Conservation (phyloP, 2,888 invertebrate species). For the Dioctria linearis region DNA sequence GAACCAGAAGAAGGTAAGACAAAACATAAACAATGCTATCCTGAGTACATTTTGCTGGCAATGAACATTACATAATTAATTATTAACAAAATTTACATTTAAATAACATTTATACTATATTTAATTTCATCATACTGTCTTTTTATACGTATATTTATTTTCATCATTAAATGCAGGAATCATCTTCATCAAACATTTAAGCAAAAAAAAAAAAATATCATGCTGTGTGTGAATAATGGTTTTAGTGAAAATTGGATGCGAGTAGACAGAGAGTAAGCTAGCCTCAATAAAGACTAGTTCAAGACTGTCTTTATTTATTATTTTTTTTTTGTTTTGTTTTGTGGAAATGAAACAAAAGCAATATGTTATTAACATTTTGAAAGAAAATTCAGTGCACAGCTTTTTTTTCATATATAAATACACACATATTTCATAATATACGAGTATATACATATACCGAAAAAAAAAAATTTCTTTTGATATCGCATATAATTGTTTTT, state of each 20-base stretch:
- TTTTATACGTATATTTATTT: conserved; percentile 22
- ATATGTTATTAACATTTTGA: conserved; percentile 1
- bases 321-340: background rate
- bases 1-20: conserved; percentile 56
- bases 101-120: conserved; percentile 5
- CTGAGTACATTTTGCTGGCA: conserved; percentile 13
- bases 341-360: conserved; percentile 39
- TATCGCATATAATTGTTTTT: conserved; percentile 21
- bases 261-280: background rate
- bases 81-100: background rate
- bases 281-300: background rate
- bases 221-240: conserved; percentile 59
- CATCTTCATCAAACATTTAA: conserved; percentile 51
- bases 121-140: conserved; percentile 40
- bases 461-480: too few species aligned
- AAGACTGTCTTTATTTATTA: background rate
- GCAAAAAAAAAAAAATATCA: conserved; percentile 45
- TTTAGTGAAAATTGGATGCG: conserved; percentile 48
- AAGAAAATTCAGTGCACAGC: conserved; percentile 55
- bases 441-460: too few species aligned
- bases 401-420: conserved; percentile 34
- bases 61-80: background rate
- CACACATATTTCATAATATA: background rate
- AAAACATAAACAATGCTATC: background rate
- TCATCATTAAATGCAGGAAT: conserved; percentile 44